Conservation (phyloP, 2,888 invertebrate genomes). For the Agonopterix subpropinquella region DNA sequence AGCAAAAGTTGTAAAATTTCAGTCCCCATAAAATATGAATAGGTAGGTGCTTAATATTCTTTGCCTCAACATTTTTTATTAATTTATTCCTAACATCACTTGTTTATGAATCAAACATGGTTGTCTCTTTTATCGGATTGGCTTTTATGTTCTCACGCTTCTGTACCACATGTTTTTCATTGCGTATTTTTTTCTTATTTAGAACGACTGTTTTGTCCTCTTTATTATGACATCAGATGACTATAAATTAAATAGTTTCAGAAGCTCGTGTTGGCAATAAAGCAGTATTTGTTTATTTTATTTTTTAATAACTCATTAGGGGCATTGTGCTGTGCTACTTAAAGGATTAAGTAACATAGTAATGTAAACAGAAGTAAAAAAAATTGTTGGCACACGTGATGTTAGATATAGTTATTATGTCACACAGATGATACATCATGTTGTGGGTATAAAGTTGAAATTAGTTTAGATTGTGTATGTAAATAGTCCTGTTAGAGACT, state of each 20-base stretch:
- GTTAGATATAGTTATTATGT: too few relatives aligned
- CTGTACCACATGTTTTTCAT: conserved; percentile 63
- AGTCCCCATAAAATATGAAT: too few relatives aligned
- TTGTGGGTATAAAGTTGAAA: too few relatives aligned
- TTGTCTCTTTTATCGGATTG: conserved; percentile 49
- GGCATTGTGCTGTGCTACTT: not conserved
- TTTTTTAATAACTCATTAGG: conserved; percentile 14
- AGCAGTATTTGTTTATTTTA: conserved; percentile 58
- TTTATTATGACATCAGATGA: conserved; percentile 46
- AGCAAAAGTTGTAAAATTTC: too few relatives aligned
- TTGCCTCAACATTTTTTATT: conserved; percentile 1
- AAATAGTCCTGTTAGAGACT: too few relatives aligned
- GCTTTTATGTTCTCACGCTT: conserved; percentile 64
- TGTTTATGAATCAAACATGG: conserved; percentile 30
- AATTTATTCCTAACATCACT: conserved; percentile 13
- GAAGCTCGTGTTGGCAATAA: conserved; percentile 57
- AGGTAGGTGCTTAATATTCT: not conserved
- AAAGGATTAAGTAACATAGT: too few relatives aligned
- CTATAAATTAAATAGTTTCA: conserved; percentile 62
- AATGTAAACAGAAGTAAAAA: too few relatives aligned
- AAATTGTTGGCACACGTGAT: too few relatives aligned
- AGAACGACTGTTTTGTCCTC: conserved; percentile 28
- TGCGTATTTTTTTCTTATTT: conserved; percentile 58
- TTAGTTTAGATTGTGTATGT: too few relatives aligned
- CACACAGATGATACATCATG: too few relatives aligned